phyloP scores from a whole-genome alignment of 2,888 invertebrate species.

The Diarsia brunnea region DNA sequence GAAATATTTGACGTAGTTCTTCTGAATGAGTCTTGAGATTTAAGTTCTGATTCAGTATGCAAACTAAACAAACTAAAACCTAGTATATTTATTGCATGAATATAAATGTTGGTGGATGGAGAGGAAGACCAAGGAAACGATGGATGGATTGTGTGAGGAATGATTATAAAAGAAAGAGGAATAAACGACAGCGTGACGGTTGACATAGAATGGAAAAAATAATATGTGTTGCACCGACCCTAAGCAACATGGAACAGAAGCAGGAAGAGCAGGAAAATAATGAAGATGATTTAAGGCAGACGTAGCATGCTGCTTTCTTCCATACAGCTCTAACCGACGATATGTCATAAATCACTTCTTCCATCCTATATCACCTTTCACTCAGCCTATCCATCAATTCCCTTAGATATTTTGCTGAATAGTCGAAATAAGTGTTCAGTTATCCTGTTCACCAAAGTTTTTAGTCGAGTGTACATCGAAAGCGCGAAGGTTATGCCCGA shows the following conservation, averaged over 20 bases:
- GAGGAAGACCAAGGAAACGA: too few relatives aligned
- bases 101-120: too few relatives aligned
- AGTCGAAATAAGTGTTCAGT: neutral
- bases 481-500: slow-evolving; percentile 75
- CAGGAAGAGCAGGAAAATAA: too few relatives aligned
- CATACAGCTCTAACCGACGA: neutral
- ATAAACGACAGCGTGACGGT: too few relatives aligned
- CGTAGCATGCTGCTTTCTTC: neutral
- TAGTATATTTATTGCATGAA: too few relatives aligned
- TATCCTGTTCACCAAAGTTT: slow-evolving; percentile 6
- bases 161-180: too few relatives aligned
- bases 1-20: neutral
- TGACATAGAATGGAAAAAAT: too few relatives aligned
- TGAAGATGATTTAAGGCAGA: too few relatives aligned
- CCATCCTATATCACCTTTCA: neutral
- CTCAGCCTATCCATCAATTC: neutral
- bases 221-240: too few relatives aligned
- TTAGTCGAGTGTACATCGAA: slow-evolving; percentile 50
- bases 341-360: neutral
- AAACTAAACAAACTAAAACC: too few relatives aligned
- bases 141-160: too few relatives aligned
- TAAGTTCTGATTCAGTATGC: neutral
- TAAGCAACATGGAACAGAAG: too few relatives aligned
- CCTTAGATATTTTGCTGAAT: neutral
- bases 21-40: neutral